phyloP scores from a whole-genome alignment of 2,113 vertebrate species.

The Pachyramphus minor region DNA sequence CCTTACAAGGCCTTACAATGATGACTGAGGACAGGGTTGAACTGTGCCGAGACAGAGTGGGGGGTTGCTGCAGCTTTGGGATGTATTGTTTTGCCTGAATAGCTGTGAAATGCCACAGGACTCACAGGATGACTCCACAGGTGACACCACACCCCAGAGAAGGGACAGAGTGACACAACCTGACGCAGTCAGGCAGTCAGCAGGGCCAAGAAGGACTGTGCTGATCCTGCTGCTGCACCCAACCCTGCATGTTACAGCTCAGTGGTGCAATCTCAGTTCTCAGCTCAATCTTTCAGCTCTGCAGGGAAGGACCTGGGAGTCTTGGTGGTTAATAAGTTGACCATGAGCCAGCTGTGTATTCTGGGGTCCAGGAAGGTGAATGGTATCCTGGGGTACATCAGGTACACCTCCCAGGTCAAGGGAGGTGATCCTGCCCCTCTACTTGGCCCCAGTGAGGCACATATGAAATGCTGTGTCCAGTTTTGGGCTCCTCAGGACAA shows the following conservation, averaged over 20 bases:
- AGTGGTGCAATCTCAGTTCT: fast-evolving
- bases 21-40: neutral
- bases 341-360: fast-evolving
- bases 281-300: neutral
- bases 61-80: neutral
- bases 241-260: fast-evolving
- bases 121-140: too few relatives aligned
- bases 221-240: fast-evolving
- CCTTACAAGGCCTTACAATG: fast-evolving
- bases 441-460: neutral
- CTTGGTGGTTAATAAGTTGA: neutral
- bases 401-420: neutral
- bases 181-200: fast-evolving
- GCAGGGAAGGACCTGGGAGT: neutral
- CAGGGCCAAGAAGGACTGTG: too few relatives aligned
- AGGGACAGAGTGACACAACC: too few relatives aligned
- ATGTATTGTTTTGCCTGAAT: neutral
- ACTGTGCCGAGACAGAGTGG: fast-evolving
- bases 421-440: neutral
- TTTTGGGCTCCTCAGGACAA: neutral
- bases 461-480: fast-evolving
- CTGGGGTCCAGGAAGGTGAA: fast-evolving
- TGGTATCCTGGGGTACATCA: too few relatives aligned
- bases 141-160: neutral
- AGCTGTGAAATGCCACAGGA: neutral